phyloP scores from a whole-genome alignment of 2,113 vertebrate genomes.

The Hippocampus guttulatus region DNA sequence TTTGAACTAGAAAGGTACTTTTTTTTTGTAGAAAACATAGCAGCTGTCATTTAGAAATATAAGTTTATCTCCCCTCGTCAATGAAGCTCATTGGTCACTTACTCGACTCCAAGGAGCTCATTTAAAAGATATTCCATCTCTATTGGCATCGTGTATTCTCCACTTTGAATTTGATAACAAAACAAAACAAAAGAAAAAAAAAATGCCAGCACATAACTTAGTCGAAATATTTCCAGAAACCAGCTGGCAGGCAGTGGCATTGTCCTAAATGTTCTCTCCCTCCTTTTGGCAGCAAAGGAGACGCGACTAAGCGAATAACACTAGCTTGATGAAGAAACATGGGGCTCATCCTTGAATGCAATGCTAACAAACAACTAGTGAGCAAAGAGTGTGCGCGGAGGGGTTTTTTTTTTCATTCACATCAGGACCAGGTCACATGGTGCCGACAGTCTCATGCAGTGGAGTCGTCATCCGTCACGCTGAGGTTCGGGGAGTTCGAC shows the following conservation, averaged over 20 bases:
- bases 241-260: slow-evolving; percentile 74
- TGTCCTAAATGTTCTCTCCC: slow-evolving; percentile 50
- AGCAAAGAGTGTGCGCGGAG: slow-evolving; percentile 47
- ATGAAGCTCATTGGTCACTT: slow-evolving; percentile 11
- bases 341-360: slow-evolving; percentile 37
- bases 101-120: slow-evolving; percentile 31
- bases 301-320: neutral
- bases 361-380: slow-evolving; percentile 22
- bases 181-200: neutral
- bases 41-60: slow-evolving; percentile 46
- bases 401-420: slow-evolving; percentile 51
- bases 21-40: slow-evolving; percentile 54
- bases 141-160: slow-evolving; percentile 24
- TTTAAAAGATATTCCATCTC: slow-evolving; percentile 57
- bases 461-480: slow-evolving; percentile 89
- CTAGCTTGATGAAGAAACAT: slow-evolving; percentile 27
- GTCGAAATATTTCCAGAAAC: slow-evolving; percentile 76
- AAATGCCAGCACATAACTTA: slow-evolving; percentile 32
- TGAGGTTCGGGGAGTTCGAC: slow-evolving; percentile 82
- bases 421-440: slow-evolving; percentile 48
- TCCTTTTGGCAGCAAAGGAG: slow-evolving; percentile 50
- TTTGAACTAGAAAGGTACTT: slow-evolving; percentile 33
- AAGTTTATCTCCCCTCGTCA: slow-evolving; percentile 27
- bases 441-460: slow-evolving; percentile 74
- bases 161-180: slow-evolving; percentile 3